Conservation (phyloP, 2,888 invertebrate species). For the Hirtodrosophila duncani region DNA sequence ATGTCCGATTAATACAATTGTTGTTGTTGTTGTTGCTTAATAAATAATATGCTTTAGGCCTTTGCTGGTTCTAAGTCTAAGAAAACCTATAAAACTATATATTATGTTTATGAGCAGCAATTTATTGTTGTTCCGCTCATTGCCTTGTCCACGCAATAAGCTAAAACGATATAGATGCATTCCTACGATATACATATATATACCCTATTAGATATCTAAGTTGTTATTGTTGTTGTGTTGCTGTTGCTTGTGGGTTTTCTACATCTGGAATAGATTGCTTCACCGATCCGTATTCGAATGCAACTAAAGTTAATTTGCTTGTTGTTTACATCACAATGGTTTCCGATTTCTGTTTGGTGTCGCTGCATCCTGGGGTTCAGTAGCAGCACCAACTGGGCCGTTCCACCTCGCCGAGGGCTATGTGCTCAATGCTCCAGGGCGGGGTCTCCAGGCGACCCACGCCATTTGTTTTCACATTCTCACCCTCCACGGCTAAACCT, state of each 20-base stretch:
- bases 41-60: slow-evolving; percentile 32
- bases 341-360: slow-evolving; percentile 12
- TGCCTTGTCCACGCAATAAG: slow-evolving; percentile 20
- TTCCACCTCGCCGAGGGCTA: slow-evolving; percentile 84
- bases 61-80: slow-evolving; percentile 20
- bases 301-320: slow-evolving; percentile 31
- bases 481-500: slow-evolving; percentile 79
- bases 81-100: no score
- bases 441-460: slow-evolving; percentile 83
- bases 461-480: slow-evolving; percentile 81
- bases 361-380: slow-evolving; percentile 32
- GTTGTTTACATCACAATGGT: slow-evolving; percentile 55
- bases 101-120: no score
- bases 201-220: slow-evolving; percentile 27
- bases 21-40: no score
- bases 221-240: slow-evolving; percentile 11
- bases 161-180: not conserved
- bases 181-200: not conserved
- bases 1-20: no score
- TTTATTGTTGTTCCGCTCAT: no score
- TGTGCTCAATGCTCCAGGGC: slow-evolving; percentile 82
- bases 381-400: slow-evolving; percentile 82
- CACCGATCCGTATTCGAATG: slow-evolving; percentile 33
- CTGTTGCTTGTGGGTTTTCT: slow-evolving; percentile 16
- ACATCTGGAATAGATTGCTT: slow-evolving; percentile 12